phyloP scores from a whole-genome alignment of 2,888 invertebrate species.

The Cetonia aurata region DNA sequence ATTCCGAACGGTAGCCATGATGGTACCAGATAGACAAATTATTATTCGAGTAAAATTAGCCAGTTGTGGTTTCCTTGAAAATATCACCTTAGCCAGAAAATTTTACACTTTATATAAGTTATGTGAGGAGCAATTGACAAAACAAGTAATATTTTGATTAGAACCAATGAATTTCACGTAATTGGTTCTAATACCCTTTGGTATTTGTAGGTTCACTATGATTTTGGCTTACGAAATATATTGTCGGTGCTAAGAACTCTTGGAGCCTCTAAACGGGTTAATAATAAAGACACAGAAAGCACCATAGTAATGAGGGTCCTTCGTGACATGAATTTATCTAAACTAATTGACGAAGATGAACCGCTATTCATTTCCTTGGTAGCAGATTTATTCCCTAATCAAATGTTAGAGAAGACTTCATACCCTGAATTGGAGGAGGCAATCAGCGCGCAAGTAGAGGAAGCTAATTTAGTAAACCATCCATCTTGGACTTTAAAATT shows the following conservation, averaged over 20 bases:
- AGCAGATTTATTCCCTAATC: constrained; percentile 95
- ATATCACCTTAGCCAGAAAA: constrained; percentile 93
- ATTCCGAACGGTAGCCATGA: constrained; percentile 98
- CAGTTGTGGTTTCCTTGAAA: constrained; percentile 95
- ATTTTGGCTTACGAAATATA: constrained; percentile 96
- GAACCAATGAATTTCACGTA: neutral
- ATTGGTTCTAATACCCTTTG: constrained; percentile 2
- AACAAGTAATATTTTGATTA: constrained; percentile 76
- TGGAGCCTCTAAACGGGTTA: constrained; percentile 91
- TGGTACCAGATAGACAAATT: constrained; percentile 98
- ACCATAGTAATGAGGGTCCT: constrained; percentile 97
- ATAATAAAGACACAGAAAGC: constrained; percentile 92
- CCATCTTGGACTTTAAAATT: constrained; percentile 96
- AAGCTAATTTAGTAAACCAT: constrained; percentile 86
- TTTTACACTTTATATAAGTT: constrained; percentile 97
- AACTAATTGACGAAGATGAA: constrained; percentile 97
- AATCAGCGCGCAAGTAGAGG: constrained; percentile 85
- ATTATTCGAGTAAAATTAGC: constrained; percentile 97
- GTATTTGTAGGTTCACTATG: constrained; percentile 86
- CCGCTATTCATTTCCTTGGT: constrained; percentile 97
- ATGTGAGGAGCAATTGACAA: constrained; percentile 97
- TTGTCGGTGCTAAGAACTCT: constrained; percentile 93
- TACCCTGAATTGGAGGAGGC: constrained; percentile 92
- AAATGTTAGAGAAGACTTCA: constrained; percentile 90
- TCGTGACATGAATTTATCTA: constrained; percentile 98